Base-by-base conservation (phyloP, 2,888 invertebrate species). In the Dryomyza anilis region DNA sequence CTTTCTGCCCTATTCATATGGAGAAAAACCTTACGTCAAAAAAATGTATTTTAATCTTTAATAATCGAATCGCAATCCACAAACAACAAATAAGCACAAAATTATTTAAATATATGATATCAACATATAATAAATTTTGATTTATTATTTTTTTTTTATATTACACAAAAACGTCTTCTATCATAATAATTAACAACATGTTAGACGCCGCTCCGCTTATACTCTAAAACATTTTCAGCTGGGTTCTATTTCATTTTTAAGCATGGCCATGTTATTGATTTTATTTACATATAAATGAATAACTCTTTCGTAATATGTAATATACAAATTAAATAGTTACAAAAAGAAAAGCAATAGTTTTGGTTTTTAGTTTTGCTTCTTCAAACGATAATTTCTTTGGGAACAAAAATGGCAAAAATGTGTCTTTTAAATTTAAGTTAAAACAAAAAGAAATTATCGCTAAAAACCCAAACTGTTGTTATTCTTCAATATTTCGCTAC, bases 281-380 rank as follows among this genome's bases (percentile, higher is more conserved):
- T 52, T 61, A 61, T 61, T 43, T 61, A n/a, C n/a, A 61, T 53
- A 61, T 52, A 61, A 21, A 53, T 19, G 21, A 61, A 43, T 53
- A 53, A 61, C 53, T 53, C 48, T 39, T 53, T 27, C 53, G 27
- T 36, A 14, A 39, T 52, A 25, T 46, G 48, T 59, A 59, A 29
- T 30, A 45, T 21, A 45, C 29, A 36, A 50, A 36, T 23, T 61
- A 21, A 36, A 23, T 27, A n/a, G n/a, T n/a, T n/a, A n/a, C n/a
- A n/a, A n/a, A n/a, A n/a, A n/a, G n/a, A n/a, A n/a, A n/a, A n/a
- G n/a, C n/a, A n/a, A n/a, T 53, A 43, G 19, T 12, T 39, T 53
- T 52, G 23, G 12, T 46, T 30, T 33, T 25, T 30, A 30, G 12
- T 39, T 33, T 19, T 21, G 60, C 52, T 52, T 25, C 43, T 39